Conservation (phyloP, 2,797 vertebrate species). For the Diceros bicornis region DNA sequence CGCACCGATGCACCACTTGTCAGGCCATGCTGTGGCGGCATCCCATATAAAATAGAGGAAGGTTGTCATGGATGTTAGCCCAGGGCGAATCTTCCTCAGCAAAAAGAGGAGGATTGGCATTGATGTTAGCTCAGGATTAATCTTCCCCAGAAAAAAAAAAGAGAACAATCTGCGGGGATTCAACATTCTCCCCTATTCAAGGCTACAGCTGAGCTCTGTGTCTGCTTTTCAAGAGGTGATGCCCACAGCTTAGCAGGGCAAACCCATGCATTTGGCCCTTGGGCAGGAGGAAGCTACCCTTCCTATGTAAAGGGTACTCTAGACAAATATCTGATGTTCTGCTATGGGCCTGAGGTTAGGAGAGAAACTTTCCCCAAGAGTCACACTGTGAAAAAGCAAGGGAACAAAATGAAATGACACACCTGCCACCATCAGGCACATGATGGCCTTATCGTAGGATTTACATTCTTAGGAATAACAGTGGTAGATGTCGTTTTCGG, state of each 20-base stretch:
- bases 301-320: neutral
- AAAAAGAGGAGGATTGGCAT: no score
- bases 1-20: no score
- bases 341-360: neutral
- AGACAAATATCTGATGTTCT: neutral
- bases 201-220: neutral
- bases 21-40: no score
- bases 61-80: no score
- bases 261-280: neutral
- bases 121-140: no score
- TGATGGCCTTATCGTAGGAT: slow-evolving; percentile 67
- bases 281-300: neutral
- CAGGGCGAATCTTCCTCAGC: no score
- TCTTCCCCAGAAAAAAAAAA: no score
- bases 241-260: neutral
- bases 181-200: no score
- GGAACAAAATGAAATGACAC: neutral
- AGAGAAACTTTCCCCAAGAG: neutral
- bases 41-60: no score
- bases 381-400: neutral
- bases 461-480: slow-evolving; percentile 83
- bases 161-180: neutral
- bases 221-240: neutral
- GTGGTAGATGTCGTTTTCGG: slow-evolving; percentile 55
- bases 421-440: slow-evolving; percentile 74